These are phyloP conservation scores for Antheraea assamensis DNA, from an alignment of 2,888 invertebrate genomes.

Conservation along the genomic window DNA sequence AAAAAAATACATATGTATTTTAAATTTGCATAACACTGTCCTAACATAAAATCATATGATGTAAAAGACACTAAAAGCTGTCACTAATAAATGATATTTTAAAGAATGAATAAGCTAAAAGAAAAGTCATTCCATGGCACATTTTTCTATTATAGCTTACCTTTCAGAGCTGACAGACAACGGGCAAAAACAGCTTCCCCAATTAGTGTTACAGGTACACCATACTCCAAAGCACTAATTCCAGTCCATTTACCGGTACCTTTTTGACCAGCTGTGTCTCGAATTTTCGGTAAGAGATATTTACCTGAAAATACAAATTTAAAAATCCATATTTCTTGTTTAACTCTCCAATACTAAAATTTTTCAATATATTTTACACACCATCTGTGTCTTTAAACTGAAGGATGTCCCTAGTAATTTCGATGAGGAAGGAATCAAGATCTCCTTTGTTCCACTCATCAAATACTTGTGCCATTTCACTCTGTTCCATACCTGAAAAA, in stretches of 20 bases:
- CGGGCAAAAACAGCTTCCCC: slow-evolving; percentile 99
- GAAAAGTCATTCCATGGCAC: neutral
- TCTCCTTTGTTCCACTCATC: slow-evolving; percentile 98
- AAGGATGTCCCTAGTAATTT: slow-evolving; percentile 97
- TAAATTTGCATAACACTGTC: no score
- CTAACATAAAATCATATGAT: neutral
- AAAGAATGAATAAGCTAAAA: neutral
- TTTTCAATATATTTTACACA: slow-evolving; percentile 40
- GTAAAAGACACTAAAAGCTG: no score
- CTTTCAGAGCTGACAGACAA: slow-evolving; percentile 95
- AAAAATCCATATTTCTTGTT: neutral
- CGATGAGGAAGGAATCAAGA: slow-evolving; percentile 97
- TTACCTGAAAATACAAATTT: slow-evolving; percentile 70
- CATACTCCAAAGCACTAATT: slow-evolving; percentile 96
- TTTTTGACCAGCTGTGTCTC: slow-evolving; percentile 98
- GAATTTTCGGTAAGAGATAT: slow-evolving; percentile 93
- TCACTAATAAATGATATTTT: no score
- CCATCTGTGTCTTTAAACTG: slow-evolving; percentile 93
- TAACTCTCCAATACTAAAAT: neutral
- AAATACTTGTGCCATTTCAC: slow-evolving; percentile 93
- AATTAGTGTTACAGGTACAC: slow-evolving; percentile 98
- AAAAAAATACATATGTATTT: slow-evolving; percentile 5
- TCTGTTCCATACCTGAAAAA: slow-evolving; percentile 83
- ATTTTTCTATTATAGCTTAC: slow-evolving; percentile 39
- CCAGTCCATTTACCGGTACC: slow-evolving; percentile 99